Evolutionary conservation across 2,113 vertebrate genomes (phyloP), one percentile per base, ranked within the genome.

Genomic region (Apteryx mantelli): DNA sequence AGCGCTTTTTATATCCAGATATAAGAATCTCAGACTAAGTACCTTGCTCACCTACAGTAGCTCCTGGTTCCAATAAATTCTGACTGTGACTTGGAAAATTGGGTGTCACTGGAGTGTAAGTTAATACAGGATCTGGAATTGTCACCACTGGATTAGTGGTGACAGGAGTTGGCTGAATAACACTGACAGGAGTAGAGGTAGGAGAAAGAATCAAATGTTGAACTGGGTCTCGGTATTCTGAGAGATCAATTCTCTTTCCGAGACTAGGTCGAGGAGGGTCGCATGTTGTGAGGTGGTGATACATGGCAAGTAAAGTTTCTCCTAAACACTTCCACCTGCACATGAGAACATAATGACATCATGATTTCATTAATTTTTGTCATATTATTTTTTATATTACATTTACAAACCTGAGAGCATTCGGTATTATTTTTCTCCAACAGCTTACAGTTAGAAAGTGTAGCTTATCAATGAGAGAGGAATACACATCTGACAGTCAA

Each of bases 291-390:
- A 99, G 99, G 95, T 99, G 98, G 92, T 97, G 98, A 97, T 99
- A 99, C 98, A 99, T 99, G 42, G 99, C 98, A 83, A 99, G 97
- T 70, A 99, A 95, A 85, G 99, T 99, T 96, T 99, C 99, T 3
- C 99, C 99, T 3, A 99, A 97, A 94, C 98, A 98, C 97, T 99
- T 99, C 99, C 99, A 99, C 75, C 99, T 99, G 95, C 56, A 66
- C 6, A 34, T 36, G 46, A 50, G 69, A 82, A 93, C 58, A 91
- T 38, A 88, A 50, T 0, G 0, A 32, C 30, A 92, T 18, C 42
- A 55, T n/a, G 65, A 30, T 11, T 21, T n/a, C 21, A 25, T 53
- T 58, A 79, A 50, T 24, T 58, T 53, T 40, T 32, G 14, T 7
- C 36, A 56, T 14, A 10, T 46, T 60, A 18, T 56, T 63, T 91